Conservation (phyloP, 2,888 invertebrate genomes). For the Criorhina ranunculi region DNA sequence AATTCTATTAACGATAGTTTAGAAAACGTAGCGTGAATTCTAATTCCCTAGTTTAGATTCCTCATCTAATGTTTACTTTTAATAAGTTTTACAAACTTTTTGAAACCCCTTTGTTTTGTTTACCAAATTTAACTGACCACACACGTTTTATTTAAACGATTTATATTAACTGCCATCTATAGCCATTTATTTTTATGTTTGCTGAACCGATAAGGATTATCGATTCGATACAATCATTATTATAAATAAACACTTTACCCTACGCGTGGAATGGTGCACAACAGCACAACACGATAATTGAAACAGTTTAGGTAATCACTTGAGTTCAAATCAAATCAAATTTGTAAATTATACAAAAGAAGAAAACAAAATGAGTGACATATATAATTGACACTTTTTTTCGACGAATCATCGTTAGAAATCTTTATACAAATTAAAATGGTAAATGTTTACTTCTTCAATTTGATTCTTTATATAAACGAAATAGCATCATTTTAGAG, state of each 20-base stretch:
- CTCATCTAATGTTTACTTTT: background rate
- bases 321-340: background rate
- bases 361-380: background rate
- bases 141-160: background rate
- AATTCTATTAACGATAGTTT: conserved; percentile 14
- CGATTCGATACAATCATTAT: conserved; percentile 18
- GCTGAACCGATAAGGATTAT: conserved; percentile 22
- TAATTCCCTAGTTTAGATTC: conserved; percentile 4
- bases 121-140: conserved; percentile 14
- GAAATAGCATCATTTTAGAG: no score
- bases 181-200: background rate
- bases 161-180: background rate
- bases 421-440: background rate
- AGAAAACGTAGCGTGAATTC: conserved; percentile 7
- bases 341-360: conserved; percentile 4
- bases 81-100: background rate
- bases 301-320: conserved; percentile 6
- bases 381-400: conserved; percentile 14
- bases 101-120: background rate
- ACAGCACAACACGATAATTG: background rate
- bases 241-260: conserved; percentile 45
- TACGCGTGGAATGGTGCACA: background rate
- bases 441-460: background rate
- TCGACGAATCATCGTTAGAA: background rate
- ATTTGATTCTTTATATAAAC: no score